These are phyloP conservation scores for Pristionchus maxplancki DNA, from an alignment of 2,888 invertebrate species.

Conservation along the genomic window DNA sequence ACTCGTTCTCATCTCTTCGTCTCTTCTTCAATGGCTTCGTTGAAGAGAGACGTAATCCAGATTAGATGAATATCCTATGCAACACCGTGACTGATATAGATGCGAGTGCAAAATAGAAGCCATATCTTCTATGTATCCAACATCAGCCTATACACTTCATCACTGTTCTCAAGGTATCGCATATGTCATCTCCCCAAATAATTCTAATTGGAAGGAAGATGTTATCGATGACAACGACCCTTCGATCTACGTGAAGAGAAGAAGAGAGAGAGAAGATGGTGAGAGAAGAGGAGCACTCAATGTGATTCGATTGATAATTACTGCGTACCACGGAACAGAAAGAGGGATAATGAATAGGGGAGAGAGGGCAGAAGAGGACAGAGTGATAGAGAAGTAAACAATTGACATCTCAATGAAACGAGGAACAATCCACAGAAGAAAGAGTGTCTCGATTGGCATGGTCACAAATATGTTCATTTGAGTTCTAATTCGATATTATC, in stretches of 20 bases:
- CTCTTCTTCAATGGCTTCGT: slow-evolving; percentile 9
- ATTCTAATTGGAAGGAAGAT: not conserved
- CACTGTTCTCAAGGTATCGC: not conserved
- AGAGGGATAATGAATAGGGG: not conserved
- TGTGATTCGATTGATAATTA: slow-evolving; percentile 6
- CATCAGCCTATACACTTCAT: not conserved
- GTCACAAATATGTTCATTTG: not conserved
- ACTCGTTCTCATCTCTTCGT: not conserved
- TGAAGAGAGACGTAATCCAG: not conserved
- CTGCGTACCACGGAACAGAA: not conserved
- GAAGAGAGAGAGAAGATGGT: not conserved
- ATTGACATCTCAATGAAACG: not conserved
- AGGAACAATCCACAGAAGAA: not conserved
- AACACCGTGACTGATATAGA: slow-evolving; percentile 23
- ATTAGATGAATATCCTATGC: not conserved
- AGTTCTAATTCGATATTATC: not conserved
- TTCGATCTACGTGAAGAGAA: not conserved
- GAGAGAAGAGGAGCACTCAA: not conserved
- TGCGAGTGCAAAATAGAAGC: not conserved
- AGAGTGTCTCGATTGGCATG: not conserved
- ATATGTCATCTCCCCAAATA: slow-evolving; percentile 5
- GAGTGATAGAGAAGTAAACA: not conserved
- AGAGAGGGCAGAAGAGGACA: not conserved
- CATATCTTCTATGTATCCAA: not conserved
- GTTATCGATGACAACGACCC: not conserved